Evolutionary conservation across 2,113 vertebrate genomes (phyloP).

Genomic region (Peromyscus maniculatus): DNA sequence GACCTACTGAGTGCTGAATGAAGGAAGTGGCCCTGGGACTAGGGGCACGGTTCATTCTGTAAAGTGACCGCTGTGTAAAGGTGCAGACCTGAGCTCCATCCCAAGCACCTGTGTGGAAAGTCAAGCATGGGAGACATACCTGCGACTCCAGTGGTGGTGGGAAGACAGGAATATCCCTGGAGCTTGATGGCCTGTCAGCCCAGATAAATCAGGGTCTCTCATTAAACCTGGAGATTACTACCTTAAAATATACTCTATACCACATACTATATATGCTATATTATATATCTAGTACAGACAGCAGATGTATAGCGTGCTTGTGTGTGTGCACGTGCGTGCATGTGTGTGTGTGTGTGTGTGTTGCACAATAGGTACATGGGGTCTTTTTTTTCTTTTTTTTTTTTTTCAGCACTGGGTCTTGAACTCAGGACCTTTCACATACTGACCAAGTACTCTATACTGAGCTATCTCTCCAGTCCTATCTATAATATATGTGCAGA

Average conservation of each 20-base stretch:
- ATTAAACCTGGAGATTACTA: too few species aligned
- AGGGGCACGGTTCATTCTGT: not conserved
- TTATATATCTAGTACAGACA: not conserved
- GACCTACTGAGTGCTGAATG: not conserved
- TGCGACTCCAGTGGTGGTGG: not conserved
- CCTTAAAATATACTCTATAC: not conserved
- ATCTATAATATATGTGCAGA: not conserved
- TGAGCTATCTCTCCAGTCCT: not conserved
- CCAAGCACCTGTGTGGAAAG: not conserved
- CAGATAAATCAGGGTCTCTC: not conserved
- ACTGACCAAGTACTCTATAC: not conserved
- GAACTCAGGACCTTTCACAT: not conserved
- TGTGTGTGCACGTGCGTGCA: not conserved
- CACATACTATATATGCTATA: not conserved
- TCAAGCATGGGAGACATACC: not conserved
- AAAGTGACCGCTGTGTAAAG: rapidly evolving
- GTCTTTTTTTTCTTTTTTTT: not conserved
- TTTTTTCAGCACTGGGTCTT: not conserved
- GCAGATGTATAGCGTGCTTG: not conserved
- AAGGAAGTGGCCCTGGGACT: not conserved
- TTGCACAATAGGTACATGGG: not conserved
- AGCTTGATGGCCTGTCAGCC: not conserved
- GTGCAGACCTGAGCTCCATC: not conserved
- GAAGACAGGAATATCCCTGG: not conserved
- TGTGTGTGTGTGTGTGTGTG: not conserved